Evolutionary conservation across 1,140 invertebrate genomes (phyloP), one percentile per base, ranked within the genome.

Genomic region (Neodiprion pinetum): DNA sequence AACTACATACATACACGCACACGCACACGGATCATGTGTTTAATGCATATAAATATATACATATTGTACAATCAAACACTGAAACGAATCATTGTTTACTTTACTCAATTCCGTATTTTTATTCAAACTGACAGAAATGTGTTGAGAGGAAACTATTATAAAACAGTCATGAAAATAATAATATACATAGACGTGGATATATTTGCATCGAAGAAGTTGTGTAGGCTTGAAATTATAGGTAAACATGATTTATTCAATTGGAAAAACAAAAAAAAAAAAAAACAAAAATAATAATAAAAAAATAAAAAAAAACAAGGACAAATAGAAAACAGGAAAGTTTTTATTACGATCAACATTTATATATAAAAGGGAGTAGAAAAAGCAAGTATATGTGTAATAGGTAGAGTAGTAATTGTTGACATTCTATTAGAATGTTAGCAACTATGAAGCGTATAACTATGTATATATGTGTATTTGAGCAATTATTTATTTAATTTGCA

Each of bases 191-290:
- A 67, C 14, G 40, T n/a, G n/a, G 14, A 23, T 61, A n/a, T 48
- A 67, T 40, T 67, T 66, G 72, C 66, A 66, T 73, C 47, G 53
- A 67, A 73, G 66, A 73, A 73, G 72, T 66, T 67, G 17, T 23
- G 66, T 61, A 65, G 53, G 28, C 23, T 50, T 11, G 70, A 49
- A 71, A 61, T 8, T 61, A 61, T 12, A 61, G 53, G 53, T 61
- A 61, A 61, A 61, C 21, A 71, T 69, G 11, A 14, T 14, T 69
- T 69, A 23, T 12, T 17, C 67, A 10, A 69, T 69, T 69, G 11
- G 11, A 23, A 47, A 69, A 12, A 17, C 5, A 23, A 69, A 8
- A 14, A 7, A 69, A 69, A 3, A 1, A 17, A 5, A 14, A 65
- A 0, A 61, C 0, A 61, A 61, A n/a, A n/a, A 61, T 11, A 11